Evolutionary conservation across 1,140 invertebrate genomes (phyloP).

Genomic region (Drosophila pseudoananassae): DNA sequence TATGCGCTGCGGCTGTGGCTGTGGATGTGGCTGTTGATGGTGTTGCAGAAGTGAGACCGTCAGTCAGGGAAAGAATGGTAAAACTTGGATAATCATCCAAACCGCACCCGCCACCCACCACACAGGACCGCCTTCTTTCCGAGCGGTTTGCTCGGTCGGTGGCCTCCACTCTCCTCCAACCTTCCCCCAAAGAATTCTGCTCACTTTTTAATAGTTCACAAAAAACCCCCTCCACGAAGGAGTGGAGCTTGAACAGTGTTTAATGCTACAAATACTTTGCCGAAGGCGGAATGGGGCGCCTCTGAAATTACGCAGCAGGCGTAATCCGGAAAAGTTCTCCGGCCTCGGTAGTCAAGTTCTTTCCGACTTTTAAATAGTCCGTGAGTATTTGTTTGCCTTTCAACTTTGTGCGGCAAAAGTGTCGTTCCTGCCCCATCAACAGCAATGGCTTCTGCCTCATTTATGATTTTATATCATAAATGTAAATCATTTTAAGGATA

Average conservation of each 20-base stretch:
- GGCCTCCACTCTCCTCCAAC: not conserved
- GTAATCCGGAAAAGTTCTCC: constrained; percentile 32
- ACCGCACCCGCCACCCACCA: constrained; percentile 20
- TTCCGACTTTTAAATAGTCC: constrained; percentile 35
- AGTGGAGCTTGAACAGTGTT: constrained; percentile 15
- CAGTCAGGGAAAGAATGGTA: constrained; percentile 33
- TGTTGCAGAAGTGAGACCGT: constrained; percentile 22
- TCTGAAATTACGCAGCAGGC: constrained; percentile 33
- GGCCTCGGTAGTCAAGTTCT: constrained; percentile 5
- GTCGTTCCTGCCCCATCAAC: not conserved
- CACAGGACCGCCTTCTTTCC: constrained; percentile 7
- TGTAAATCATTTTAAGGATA: not conserved
- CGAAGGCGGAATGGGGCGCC: constrained; percentile 19
- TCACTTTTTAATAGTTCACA: constrained; percentile 50
- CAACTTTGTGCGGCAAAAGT: constrained; percentile 28
- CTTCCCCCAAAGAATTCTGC: constrained; percentile 13
- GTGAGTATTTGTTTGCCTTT: constrained; percentile 43
- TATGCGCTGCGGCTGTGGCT: constrained; percentile 32
- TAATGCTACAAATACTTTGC: constrained; percentile 48
- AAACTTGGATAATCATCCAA: constrained; percentile 51
- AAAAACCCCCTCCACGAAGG: constrained; percentile 20
- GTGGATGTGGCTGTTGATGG: constrained; percentile 23
- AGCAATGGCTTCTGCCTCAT: constrained; percentile 30
- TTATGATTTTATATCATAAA: constrained; percentile 20
- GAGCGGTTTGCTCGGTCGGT: constrained; percentile 7